These are phyloP conservation scores for Eurois occulta DNA, from an alignment of 2,888 invertebrate genomes.

Conservation along the genomic window DNA sequence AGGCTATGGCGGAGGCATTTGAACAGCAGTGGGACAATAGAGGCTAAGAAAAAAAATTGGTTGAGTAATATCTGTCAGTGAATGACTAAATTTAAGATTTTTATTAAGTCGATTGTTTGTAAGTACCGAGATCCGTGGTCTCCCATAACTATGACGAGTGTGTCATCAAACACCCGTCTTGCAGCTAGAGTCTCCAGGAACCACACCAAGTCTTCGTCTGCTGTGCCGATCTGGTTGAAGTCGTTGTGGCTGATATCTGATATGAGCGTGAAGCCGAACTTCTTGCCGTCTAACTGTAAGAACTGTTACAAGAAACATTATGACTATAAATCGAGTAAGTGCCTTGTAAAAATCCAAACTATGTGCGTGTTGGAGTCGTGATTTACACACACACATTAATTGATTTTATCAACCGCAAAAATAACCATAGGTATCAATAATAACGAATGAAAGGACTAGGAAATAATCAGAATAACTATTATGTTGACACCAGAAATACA, in stretches of 20 bases:
- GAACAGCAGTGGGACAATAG: too few species aligned
- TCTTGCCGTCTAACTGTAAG: conserved; percentile 84
- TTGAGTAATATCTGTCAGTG: too few species aligned
- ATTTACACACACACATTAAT: too few species aligned
- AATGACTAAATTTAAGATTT: too few species aligned
- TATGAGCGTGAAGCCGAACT: conserved; percentile 97
- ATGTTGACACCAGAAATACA: too few species aligned
- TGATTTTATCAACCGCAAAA: too few species aligned
- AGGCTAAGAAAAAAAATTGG: too few species aligned
- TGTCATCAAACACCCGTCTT: conserved; percentile 93
- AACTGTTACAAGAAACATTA: conserved; percentile 73
- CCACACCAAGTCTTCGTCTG: conserved; percentile 93
- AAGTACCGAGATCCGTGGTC: conserved; percentile 97
- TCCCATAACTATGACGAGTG: conserved; percentile 84
- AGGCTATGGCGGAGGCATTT: too few species aligned
- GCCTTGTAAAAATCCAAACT: neutral
- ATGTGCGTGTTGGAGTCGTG: neutral
- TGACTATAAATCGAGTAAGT: neutral
- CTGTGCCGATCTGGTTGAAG: conserved; percentile 94
- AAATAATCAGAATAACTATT: too few species aligned
- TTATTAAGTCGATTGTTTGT: too few species aligned
- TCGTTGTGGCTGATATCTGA: conserved; percentile 96
- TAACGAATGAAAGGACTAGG: too few species aligned
- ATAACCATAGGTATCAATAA: too few species aligned
- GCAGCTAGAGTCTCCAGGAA: conserved; percentile 91